A percentile compares a stretch with the other conserved stretches of the same genome.
phyloP scores from a whole-genome alignment of 2,113 vertebrate species.

The Cinclus cinclus region DNA sequence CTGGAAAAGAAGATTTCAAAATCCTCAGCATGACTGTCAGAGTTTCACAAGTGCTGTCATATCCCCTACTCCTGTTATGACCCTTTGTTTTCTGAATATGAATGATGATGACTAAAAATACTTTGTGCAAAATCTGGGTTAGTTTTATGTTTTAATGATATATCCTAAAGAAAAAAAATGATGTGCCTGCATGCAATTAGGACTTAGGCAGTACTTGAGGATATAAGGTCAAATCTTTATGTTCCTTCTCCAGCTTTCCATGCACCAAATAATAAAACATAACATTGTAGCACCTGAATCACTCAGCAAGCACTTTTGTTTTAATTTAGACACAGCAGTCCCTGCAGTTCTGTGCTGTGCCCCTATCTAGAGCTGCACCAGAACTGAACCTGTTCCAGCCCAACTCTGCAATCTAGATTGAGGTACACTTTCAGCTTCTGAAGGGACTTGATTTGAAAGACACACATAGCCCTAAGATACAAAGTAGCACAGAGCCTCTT shows the following conservation, averaged over 20 bases:
- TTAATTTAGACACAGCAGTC: neutral
- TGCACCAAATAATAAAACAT: rapidly evolving
- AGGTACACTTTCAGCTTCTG: neutral
- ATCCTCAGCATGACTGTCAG: neutral
- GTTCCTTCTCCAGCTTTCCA: neutral
- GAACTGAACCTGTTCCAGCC: neutral
- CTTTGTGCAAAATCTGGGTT: neutral
- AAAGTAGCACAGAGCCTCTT: neutral
- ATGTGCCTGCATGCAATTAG: neutral
- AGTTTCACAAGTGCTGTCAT: neutral
- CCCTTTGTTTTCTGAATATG: neutral
- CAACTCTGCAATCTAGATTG: neutral
- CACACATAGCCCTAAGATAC: neutral
- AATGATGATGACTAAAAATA: neutral
- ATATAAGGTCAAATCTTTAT: neutral
- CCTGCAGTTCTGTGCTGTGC: neutral
- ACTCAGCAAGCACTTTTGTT: neutral
- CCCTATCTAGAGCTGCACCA: neutral
- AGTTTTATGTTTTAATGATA: neutral
- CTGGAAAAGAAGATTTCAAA: neutral
- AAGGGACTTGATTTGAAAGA: neutral
- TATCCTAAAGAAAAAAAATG: neutral
- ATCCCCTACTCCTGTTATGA: neutral
- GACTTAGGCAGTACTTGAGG: neutral
- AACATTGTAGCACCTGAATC: neutral